Conservation (phyloP, 1,140 invertebrate species). For the Magallana gigas region DNA sequence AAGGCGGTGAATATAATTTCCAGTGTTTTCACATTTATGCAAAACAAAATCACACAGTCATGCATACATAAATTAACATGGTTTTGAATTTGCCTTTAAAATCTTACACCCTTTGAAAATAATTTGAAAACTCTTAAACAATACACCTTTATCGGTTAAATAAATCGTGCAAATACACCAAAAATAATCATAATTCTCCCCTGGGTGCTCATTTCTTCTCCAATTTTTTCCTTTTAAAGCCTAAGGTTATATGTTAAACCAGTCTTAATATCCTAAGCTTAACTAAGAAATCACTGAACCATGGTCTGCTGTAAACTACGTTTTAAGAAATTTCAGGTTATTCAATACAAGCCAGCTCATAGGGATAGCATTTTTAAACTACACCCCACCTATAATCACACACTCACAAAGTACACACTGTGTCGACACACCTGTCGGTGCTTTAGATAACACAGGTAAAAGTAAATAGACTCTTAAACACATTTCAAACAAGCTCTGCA, state of each 20-base stretch:
- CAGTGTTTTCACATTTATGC: no score
- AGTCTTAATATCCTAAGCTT: neutral
- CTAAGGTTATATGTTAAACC: neutral
- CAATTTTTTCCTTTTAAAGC: neutral
- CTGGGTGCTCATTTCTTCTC: no score
- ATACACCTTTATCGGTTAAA: no score
- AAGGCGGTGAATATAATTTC: no score
- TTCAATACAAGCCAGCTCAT: neutral
- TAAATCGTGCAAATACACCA: no score
- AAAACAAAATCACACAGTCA: neutral
- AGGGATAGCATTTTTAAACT: neutral
- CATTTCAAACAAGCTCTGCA: no score
- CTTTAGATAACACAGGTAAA: constrained; percentile 11
- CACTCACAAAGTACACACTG: neutral
- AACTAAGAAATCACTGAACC: neutral
- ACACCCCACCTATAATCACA: constrained; percentile 22
- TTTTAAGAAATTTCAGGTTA: constrained; percentile 24
- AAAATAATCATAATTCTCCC: no score
- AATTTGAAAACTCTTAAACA: no score
- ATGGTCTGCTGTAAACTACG: neutral
- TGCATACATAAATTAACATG: constrained; percentile 1
- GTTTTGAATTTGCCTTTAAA: no score
- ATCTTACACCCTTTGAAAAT: no score
- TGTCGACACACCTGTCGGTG: neutral
- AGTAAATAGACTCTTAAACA: neutral